Percentiles rank a stretch among this genome's conserved stretches.
Conservation (phyloP, 2,797 vertebrate species). For the Amazonetta brasiliensis region DNA sequence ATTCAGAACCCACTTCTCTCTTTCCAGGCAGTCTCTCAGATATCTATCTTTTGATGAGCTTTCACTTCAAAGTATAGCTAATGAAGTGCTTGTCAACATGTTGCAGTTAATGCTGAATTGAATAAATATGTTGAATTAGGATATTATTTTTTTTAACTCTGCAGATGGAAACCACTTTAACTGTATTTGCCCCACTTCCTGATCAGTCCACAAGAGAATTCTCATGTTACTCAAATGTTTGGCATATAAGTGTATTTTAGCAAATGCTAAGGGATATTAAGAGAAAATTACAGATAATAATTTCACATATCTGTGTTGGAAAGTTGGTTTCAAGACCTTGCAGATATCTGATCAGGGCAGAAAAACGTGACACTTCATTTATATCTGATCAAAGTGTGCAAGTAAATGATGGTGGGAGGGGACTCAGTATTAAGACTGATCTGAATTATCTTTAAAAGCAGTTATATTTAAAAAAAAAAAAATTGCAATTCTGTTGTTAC, state of each 20-base stretch:
- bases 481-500: neutral
- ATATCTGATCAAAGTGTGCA: neutral
- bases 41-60: slow-evolving; percentile 8
- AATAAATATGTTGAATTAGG: neutral
- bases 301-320: neutral
- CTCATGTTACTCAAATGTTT: neutral
- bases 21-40: slow-evolving; percentile 1
- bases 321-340: neutral
- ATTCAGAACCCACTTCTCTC: neutral
- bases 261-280: neutral
- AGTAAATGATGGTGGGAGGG: neutral
- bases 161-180: neutral
- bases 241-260: neutral
- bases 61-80: slow-evolving; percentile 59
- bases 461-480: neutral
- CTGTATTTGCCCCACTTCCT: neutral
- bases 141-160: neutral
- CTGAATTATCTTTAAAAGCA: neutral
- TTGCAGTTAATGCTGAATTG: neutral
- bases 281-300: neutral
- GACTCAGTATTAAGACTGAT: neutral
- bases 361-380: neutral
- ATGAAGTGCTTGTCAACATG: slow-evolving; percentile 32
- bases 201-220: neutral
- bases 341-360: neutral